phyloP scores from a whole-genome alignment of 2,888 invertebrate genomes.

The Lomographa bimaculata region DNA sequence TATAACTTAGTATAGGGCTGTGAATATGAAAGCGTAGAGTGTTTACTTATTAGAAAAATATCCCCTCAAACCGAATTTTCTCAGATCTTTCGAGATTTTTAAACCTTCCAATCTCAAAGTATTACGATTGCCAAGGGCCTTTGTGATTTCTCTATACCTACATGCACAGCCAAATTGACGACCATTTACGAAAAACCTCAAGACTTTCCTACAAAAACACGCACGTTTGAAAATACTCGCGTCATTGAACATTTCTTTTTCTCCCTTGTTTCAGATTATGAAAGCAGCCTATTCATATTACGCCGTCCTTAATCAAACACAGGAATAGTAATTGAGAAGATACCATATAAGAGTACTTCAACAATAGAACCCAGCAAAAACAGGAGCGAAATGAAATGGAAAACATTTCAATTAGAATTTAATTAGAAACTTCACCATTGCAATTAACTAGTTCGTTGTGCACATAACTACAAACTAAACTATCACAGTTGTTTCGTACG shows the following conservation, averaged over 20 bases:
- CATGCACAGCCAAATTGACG: too few species aligned
- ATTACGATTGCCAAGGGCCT: conserved; percentile 6
- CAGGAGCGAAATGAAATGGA: conserved; percentile 9
- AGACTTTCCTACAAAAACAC: too few species aligned
- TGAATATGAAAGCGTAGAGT: too few species aligned
- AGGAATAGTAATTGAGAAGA: conserved; percentile 6
- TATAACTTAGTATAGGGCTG: too few species aligned
- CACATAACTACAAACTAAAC: conserved; percentile 60
- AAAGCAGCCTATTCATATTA: conserved; percentile 40
- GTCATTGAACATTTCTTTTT: too few species aligned
- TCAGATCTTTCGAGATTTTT: too few species aligned
- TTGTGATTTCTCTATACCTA: conserved; percentile 11
- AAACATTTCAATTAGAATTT: conserved; percentile 33
- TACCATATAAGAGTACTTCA: too few species aligned
- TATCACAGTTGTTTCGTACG: conserved; percentile 74
- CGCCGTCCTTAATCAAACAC: conserved; percentile 37
- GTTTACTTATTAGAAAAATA: too few species aligned
- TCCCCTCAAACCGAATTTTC: too few species aligned
- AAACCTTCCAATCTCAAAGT: neutral
- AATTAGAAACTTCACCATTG: conserved; percentile 39
- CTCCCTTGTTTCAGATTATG: conserved; percentile 11
- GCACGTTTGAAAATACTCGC: too few species aligned
- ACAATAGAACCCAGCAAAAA: neutral
- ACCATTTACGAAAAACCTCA: too few species aligned
- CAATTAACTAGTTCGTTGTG: conserved; percentile 36